Conservation (phyloP, 1,140 invertebrate species). For the Drosophila busckii region DNA sequence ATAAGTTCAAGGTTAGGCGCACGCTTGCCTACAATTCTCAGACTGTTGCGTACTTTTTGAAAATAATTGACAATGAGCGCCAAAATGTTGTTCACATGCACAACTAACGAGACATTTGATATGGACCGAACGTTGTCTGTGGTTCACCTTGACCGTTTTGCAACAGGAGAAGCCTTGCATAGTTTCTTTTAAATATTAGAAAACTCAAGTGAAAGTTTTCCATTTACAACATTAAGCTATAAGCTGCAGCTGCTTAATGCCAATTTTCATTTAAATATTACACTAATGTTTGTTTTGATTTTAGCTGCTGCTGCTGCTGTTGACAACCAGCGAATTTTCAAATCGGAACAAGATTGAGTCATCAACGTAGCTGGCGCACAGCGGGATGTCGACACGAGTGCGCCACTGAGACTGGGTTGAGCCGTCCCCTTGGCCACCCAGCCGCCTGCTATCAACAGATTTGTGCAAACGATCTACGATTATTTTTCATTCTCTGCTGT, state of each 20-base stretch:
- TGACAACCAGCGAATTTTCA: too few relatives aligned
- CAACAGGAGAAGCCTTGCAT: too few relatives aligned
- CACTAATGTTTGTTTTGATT: too few relatives aligned
- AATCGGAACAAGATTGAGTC: constrained; percentile 55
- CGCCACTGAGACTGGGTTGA: constrained; percentile 30
- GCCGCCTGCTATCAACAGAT: background rate
- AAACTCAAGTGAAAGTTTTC: constrained; percentile 69
- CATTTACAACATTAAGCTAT: constrained; percentile 52
- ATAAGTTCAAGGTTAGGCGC: constrained; percentile 71
- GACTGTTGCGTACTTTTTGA: constrained; percentile 6
- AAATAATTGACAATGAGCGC: constrained; percentile 52
- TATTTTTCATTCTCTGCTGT: constrained; percentile 22
- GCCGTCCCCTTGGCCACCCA: background rate
- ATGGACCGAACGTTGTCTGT: constrained; percentile 31
- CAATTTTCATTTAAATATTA: too few relatives aligned
- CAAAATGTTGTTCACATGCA: constrained; percentile 55
- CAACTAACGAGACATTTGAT: constrained; percentile 48
- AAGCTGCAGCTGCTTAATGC: too few relatives aligned
- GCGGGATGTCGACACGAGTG: constrained; percentile 19
- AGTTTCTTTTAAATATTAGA: too few relatives aligned
- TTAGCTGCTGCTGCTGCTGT: too few relatives aligned
- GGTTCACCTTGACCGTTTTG: constrained; percentile 62
- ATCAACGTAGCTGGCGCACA: constrained; percentile 26
- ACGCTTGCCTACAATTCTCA: background rate
- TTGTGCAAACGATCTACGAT: constrained; percentile 8